Base-by-base conservation (phyloP, 2,113 vertebrate species). In the Pelodiscus sinensis region DNA sequence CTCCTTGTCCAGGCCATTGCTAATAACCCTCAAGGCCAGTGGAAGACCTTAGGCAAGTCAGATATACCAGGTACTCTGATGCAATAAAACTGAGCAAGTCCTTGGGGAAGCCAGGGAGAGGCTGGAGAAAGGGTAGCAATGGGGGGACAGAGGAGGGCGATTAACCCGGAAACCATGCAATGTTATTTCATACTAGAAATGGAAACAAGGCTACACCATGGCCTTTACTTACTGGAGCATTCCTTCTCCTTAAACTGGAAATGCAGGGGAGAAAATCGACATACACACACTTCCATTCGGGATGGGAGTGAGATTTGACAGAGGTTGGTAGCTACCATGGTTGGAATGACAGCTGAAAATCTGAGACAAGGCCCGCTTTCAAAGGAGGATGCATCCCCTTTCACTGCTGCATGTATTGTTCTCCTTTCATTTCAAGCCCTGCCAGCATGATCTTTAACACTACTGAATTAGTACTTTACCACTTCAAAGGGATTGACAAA, bases 11-110 rank as follows among this genome's bases (percentile, higher is more conserved):
- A 55, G 65, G 14, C 27, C 15, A 11, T 27, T 22, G 55, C 14
- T 35, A 68, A 79, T 79, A 62, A 84, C 52, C 21, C 57, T 18
- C 3, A 83, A 78, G 92, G 16, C 0, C 1, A 21, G 0, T 2
- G 19, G 31, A 62, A 91, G 93, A 92, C 4, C 11, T 51, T 57
- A 3, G 0, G 11, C 56, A 79, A 91, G 29, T 22, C 16, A 89
- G 65, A 57, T 0, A 1, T 27, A 68, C 79, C 0, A 0, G 44
- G 21, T 56, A 80, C 65, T 90, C 24, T 62, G 38, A 71, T 24
- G n/a, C 44, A 51, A 55, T 38, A 1, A 89, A 35, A 10, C 15
- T 25, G 58, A 65, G 89, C 75, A 71, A 35, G 11, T 29, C 16
- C 16, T 51, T 18, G 35, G 35, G 51, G n/a, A 77, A 84, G 15